phyloP scores from a whole-genome alignment of 2,797 vertebrate genomes.

The Okamejei kenojei region DNA sequence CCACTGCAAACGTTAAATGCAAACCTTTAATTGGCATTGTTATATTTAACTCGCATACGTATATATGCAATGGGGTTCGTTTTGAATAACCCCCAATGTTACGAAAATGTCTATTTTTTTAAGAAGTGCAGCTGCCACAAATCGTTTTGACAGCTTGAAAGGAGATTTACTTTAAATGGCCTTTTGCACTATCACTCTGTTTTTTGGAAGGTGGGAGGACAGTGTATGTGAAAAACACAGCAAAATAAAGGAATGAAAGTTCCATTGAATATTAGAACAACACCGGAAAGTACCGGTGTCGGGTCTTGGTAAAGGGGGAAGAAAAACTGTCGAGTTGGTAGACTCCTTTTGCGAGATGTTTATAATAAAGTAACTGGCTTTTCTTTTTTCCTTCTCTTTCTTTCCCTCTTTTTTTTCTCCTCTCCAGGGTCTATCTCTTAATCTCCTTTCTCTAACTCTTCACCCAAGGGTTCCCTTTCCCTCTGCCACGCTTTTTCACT shows the following conservation, averaged over 20 bases:
- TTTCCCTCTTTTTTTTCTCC: no score
- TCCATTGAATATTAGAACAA: neutral
- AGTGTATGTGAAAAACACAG: neutral
- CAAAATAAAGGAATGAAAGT: neutral
- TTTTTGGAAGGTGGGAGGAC: neutral
- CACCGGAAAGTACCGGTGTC: no score
- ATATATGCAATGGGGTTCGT: neutral
- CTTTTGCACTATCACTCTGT: neutral
- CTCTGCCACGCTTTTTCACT: no score
- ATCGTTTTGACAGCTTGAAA: neutral
- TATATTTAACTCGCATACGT: neutral
- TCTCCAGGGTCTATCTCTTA: no score
- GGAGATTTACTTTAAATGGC: neutral
- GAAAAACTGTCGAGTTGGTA: no score
- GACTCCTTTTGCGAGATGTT: no score
- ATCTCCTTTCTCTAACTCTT: no score
- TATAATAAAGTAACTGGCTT: no score
- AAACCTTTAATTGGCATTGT: neutral
- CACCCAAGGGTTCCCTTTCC: no score
- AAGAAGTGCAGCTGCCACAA: neutral
- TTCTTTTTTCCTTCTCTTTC: no score
- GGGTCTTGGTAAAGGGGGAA: no score
- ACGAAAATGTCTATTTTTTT: neutral
- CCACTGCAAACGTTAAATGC: neutral
- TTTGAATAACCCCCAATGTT: neutral